These are phyloP conservation scores for Coleophora flavipennella DNA, from an alignment of 2,888 invertebrate genomes.

Conservation along the genomic window DNA sequence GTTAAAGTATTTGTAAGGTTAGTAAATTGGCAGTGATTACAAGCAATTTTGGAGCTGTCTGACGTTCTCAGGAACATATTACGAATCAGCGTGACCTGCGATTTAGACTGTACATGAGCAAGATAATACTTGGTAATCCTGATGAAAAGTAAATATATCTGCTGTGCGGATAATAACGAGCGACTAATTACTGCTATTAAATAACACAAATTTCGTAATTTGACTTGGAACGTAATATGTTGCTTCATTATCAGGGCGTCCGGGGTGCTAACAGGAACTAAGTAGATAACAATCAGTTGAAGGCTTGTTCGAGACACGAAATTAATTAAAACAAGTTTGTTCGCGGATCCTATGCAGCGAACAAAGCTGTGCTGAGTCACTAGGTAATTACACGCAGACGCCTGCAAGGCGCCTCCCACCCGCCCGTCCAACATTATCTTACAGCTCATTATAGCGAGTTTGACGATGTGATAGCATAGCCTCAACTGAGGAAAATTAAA, in stretches of 20 bases:
- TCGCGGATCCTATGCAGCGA: slow-evolving; percentile 70
- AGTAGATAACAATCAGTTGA: slow-evolving; percentile 70
- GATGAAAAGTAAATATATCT: too few relatives aligned
- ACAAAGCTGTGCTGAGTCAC: slow-evolving; percentile 71
- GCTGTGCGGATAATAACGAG: neutral
- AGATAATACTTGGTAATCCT: too few relatives aligned
- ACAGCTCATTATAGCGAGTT: slow-evolving; percentile 37
- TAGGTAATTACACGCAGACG: slow-evolving; percentile 66
- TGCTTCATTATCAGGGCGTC: slow-evolving; percentile 62
- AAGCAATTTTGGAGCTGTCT: too few relatives aligned
- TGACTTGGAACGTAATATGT: slow-evolving; percentile 48
- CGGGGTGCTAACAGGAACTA: slow-evolving; percentile 66
- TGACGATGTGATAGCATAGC: slow-evolving; percentile 20
- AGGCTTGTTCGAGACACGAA: slow-evolving; percentile 72
- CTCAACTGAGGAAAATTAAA: neutral
- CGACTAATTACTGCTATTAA: slow-evolving; percentile 8
- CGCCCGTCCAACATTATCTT: slow-evolving; percentile 60
- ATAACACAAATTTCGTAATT: neutral
- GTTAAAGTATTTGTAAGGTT: too few relatives aligned
- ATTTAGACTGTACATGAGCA: too few relatives aligned
- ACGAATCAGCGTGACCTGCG: too few relatives aligned
- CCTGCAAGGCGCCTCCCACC: slow-evolving; percentile 53
- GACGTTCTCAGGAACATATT: too few relatives aligned
- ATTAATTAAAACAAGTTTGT: slow-evolving; percentile 74
- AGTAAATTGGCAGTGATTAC: too few relatives aligned